Conservation (phyloP, 2,888 invertebrate genomes). For the Hemistola chrysoprasaria region DNA sequence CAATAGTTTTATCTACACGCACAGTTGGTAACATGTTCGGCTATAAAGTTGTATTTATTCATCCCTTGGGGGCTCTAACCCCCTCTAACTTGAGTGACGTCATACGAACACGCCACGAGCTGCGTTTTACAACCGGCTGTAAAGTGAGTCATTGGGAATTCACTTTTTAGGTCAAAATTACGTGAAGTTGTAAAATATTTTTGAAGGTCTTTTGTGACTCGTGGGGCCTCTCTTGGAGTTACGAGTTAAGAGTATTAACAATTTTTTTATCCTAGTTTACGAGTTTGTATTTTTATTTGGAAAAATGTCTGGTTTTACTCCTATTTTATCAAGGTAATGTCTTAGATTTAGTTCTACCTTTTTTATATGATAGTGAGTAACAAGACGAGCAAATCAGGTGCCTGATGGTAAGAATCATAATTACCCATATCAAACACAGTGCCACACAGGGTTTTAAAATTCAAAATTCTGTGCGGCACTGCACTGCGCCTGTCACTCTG, state of each 20-base stretch:
- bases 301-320: too few species aligned
- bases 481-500: too few species aligned
- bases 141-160: constrained; percentile 36
- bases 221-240: not conserved
- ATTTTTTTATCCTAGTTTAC: too few species aligned
- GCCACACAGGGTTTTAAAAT: too few species aligned
- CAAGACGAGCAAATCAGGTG: too few species aligned
- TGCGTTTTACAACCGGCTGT: constrained; percentile 36
- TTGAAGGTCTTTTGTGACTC: constrained; percentile 3
- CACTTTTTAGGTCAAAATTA: constrained; percentile 25
- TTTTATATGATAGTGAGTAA: too few species aligned
- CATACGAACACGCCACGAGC: constrained; percentile 35
- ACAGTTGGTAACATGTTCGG: constrained; percentile 29
- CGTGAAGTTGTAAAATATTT: constrained; percentile 11
- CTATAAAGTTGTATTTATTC: constrained; percentile 43
- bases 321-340: too few species aligned
- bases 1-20: constrained; percentile 31
- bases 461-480: too few species aligned
- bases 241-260: constrained; percentile 1
- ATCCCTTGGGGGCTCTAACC: constrained; percentile 36
- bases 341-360: too few species aligned
- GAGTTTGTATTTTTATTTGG: too few species aligned
- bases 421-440: too few species aligned
- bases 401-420: too few species aligned
- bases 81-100: constrained; percentile 36